These are phyloP conservation scores for Leptinotarsa texana DNA, from an alignment of 1,140 invertebrate genomes.

Conservation along the genomic window DNA sequence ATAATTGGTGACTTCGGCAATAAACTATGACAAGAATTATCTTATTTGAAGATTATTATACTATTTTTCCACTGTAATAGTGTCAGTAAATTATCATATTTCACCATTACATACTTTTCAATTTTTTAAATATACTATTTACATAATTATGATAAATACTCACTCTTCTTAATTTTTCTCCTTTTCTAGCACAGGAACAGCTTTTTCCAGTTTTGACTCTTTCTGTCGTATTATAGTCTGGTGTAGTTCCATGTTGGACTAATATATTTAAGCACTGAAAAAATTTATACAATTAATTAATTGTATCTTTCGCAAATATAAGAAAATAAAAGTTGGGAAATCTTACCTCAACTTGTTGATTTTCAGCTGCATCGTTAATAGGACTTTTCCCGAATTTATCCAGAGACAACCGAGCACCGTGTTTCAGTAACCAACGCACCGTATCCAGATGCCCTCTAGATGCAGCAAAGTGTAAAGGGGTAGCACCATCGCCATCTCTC, in stretches of 20 bases:
- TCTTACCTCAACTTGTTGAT: constrained; percentile 83
- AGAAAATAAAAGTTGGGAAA: background rate
- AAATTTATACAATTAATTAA: constrained; percentile 24
- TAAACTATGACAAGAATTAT: too few relatives aligned
- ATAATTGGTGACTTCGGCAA: too few relatives aligned
- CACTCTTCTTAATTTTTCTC: constrained; percentile 46
- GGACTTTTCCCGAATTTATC: constrained; percentile 87
- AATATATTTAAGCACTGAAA: constrained; percentile 74
- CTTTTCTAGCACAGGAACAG: constrained; percentile 49
- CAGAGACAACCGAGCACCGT: constrained; percentile 75
- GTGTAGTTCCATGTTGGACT: constrained; percentile 73
- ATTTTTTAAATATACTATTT: too few relatives aligned
- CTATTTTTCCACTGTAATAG: too few relatives aligned
- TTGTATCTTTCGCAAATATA: background rate
- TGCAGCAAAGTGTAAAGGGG: constrained; percentile 79
- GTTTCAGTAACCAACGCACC: constrained; percentile 79
- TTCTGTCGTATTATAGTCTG: constrained; percentile 58
- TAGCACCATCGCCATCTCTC: constrained; percentile 81
- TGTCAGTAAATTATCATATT: too few relatives aligned
- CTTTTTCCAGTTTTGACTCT: constrained; percentile 31
- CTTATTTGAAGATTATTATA: too few relatives aligned
- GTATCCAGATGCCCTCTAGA: constrained; percentile 79
- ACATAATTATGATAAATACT: constrained; percentile 9
- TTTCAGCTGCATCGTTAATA: constrained; percentile 86
- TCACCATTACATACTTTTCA: too few relatives aligned